Base-by-base conservation (phyloP, 2,888 invertebrate species). In the Charanyca ferruginea region DNA sequence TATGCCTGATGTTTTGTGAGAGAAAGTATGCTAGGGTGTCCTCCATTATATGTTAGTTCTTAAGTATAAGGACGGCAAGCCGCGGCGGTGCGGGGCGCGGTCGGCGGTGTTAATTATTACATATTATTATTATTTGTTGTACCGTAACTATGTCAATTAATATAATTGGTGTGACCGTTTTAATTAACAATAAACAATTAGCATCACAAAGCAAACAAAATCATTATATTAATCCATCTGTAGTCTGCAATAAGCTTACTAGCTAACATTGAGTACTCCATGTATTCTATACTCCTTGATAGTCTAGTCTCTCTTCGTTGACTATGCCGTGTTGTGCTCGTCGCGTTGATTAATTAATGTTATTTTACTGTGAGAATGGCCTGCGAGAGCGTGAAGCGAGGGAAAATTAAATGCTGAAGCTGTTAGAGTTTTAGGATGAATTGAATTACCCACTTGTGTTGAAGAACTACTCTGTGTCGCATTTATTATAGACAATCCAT, bases 321-420 rank as follows among this genome's bases (percentile, higher is more conserved):
- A 41, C 42, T 25, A 49, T n/a, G 18, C 28, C 42, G 48, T 49
- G 48, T 51, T 48, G 57, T 35, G 38, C 54, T 51, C 44, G 44
- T 51, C 41, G 44, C 42, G 38, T 65, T 67, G 53, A 67, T 73
- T 67, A 78, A 81, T 73, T 78, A 65, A 66, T 62, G 44, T 73
- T 57, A 63, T 81, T 73, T 41, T 53, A 22, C 49, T 45, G 28
- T 20, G 28, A 66, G 20, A 22, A 53, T 25, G 53, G 23, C 38
- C 44, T 13, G 54, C 23, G 45, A 59, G 42, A 57, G 53, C 16
- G 13, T 53, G 32, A 45, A 42, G 23, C 13, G 7, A 13, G 18
- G 1, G 22, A 41, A 51, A 63, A 72, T 77, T 51, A 1, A 51
- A 58, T 62, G 8, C 35, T 58, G 35, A 45, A 49, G 44, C 41